These are phyloP conservation scores for Ptychodera flava DNA, from an alignment of 35 echinoderm and acorn worm genomes.

Conservation along the genomic window DNA sequence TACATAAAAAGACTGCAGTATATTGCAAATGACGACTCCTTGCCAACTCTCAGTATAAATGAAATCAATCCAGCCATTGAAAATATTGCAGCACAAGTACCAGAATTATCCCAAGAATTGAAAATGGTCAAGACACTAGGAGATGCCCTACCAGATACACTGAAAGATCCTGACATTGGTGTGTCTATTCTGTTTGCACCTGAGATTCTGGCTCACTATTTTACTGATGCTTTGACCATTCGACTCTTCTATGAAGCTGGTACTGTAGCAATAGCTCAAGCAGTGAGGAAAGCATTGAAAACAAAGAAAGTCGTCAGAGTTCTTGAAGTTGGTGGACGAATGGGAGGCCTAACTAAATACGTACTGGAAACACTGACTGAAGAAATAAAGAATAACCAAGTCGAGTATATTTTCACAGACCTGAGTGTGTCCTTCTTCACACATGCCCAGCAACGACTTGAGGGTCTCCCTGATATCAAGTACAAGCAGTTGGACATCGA, in stretches of 20 bases:
- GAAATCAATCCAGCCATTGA: conserved; percentile 58
- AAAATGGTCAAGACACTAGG: conserved; percentile 69
- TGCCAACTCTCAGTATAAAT: conserved; percentile 38
- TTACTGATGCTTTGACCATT: conserved; percentile 81
- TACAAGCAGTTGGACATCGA: conserved; percentile 97
- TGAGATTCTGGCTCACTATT: conserved; percentile 74
- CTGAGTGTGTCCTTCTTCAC: conserved; percentile 88
- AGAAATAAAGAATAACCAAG: conserved; percentile 39
- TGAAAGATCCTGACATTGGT: conserved; percentile 62
- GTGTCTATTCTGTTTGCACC: conserved; percentile 66
- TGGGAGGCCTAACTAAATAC: conserved; percentile 80
- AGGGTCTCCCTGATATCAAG: conserved; percentile 58
- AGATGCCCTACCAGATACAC: conserved; percentile 68
- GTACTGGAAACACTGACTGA: conserved; percentile 59
- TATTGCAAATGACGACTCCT: conserved; percentile 10
- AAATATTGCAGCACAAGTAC: conserved; percentile 39
- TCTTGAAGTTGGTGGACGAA: conserved; percentile 83
- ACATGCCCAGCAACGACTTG: conserved; percentile 58
- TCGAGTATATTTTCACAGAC: conserved; percentile 96
- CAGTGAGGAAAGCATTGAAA: conserved; percentile 53
- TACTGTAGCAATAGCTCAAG: conserved; percentile 51
- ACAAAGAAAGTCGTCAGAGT: conserved; percentile 67
- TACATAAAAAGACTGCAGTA: conserved; percentile 19
- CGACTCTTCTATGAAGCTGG: conserved; percentile 74
- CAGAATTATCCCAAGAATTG: conserved; percentile 62